Conservation (phyloP, 2,888 invertebrate species). For the Pseudolycoriella hygida region DNA sequence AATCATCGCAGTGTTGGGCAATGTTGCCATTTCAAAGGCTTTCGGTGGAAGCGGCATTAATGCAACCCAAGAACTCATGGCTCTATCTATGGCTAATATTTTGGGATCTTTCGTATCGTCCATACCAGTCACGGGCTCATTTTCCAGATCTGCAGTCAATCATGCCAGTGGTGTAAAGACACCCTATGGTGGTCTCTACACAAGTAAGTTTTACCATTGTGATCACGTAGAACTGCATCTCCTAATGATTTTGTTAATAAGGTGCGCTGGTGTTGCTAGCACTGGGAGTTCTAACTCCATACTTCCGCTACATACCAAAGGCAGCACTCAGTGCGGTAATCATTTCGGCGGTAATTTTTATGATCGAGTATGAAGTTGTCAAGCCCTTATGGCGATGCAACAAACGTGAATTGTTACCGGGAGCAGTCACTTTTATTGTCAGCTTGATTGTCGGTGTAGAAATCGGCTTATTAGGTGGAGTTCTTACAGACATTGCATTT, state of each 20-base stretch:
- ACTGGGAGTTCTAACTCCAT: conserved; percentile 70
- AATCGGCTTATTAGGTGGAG: conserved; percentile 69
- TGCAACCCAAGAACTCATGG: conserved; percentile 78
- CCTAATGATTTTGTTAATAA: conserved; percentile 19
- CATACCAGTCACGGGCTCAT: conserved; percentile 82
- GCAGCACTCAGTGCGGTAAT: conserved; percentile 82
- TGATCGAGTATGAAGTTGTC: conserved; percentile 82
- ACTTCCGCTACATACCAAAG: conserved; percentile 79
- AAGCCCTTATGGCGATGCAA: conserved; percentile 74
- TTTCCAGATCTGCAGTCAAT: conserved; percentile 82
- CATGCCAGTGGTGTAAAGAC: conserved; percentile 88
- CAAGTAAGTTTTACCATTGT: conserved; percentile 33
- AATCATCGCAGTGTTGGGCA: conserved; percentile 77
- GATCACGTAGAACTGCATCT: not conserved
- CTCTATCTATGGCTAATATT: conserved; percentile 69
- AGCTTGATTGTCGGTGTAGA: conserved; percentile 73
- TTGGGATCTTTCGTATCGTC: conserved; percentile 76
- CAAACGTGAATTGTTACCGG: conserved; percentile 57
- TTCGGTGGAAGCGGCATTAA: conserved; percentile 73
- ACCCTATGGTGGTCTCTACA: conserved; percentile 70
- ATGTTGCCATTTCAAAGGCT: conserved; percentile 90
- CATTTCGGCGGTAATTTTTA: conserved; percentile 86
- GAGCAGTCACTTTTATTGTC: conserved; percentile 68
- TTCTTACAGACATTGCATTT: conserved; percentile 58
- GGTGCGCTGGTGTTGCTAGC: conserved; percentile 67